Conservation (phyloP, 2,888 invertebrate genomes). For the Acrobasis suavella region DNA sequence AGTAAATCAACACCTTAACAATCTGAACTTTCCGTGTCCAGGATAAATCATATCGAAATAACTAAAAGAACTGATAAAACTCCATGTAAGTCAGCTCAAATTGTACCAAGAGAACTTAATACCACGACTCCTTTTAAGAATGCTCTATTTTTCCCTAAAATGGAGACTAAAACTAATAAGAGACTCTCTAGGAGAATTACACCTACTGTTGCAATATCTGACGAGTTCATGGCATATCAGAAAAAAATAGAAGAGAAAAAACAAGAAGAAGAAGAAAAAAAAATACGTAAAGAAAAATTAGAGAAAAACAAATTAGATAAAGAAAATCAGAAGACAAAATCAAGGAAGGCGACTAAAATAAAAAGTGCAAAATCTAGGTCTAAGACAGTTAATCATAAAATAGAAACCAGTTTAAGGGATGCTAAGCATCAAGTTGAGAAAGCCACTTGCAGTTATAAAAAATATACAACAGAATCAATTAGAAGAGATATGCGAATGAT, state of each 20-base stretch:
- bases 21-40: slow-evolving; percentile 23
- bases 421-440: no score
- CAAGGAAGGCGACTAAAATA: no score
- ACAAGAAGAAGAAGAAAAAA: slow-evolving; percentile 22
- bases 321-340: no score
- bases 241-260: slow-evolving; percentile 26
- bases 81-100: no score
- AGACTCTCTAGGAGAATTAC: slow-evolving; percentile 25
- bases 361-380: no score
- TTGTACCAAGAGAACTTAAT: slow-evolving; percentile 17
- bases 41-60: not conserved
- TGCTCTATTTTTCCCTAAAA: slow-evolving; percentile 23
- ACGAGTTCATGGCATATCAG: slow-evolving; percentile 27
- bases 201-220: slow-evolving; percentile 23
- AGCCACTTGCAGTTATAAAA: no score
- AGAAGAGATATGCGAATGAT: no score
- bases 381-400: no score
- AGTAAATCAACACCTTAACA: no score
- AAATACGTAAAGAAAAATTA: slow-evolving; percentile 20
- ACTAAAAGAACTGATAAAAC: slow-evolving; percentile 12
- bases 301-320: slow-evolving; percentile 20
- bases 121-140: slow-evolving; percentile 19
- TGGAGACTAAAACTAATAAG: slow-evolving; percentile 14
- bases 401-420: no score
- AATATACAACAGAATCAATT: no score